These are phyloP conservation scores for Acrocephalus kingi DNA, from an alignment of 2,113 vertebrate species.

Conservation along the genomic window DNA sequence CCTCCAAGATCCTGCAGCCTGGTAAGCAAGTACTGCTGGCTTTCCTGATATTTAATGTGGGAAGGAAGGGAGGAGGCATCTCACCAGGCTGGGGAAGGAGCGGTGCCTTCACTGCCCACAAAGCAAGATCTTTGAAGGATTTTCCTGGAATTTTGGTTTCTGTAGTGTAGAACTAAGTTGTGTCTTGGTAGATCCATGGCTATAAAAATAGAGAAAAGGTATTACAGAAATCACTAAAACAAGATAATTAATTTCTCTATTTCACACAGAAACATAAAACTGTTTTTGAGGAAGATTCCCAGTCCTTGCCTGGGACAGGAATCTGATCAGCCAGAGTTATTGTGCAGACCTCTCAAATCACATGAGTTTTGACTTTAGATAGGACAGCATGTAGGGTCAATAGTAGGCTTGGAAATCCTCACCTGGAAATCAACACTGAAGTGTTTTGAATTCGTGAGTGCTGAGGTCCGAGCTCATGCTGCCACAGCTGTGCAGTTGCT, in stretches of 20 bases:
- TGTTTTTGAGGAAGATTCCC: not conserved
- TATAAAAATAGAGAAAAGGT: not conserved
- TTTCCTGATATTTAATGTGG: not conserved
- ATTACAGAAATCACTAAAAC: not conserved
- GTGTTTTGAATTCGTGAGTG: not conserved
- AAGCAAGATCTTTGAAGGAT: not conserved
- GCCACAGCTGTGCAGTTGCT: not conserved
- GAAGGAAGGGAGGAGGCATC: not conserved
- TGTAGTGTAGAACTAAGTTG: not conserved
- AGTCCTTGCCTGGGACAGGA: not conserved
- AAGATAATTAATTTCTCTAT: not conserved
- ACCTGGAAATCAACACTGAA: not conserved
- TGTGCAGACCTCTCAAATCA: not conserved
- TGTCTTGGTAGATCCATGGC: not conserved
- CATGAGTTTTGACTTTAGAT: not conserved
- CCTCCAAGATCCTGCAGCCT: slow-evolving; percentile 34
- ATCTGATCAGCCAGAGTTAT: not conserved
- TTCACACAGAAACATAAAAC: not conserved
- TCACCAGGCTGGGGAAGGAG: not conserved
- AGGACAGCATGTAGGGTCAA: not conserved
- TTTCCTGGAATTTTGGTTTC: not conserved
- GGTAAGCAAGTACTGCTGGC: slow-evolving; percentile 24
- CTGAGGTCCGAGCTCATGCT: not conserved
- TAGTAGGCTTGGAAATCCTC: not conserved
- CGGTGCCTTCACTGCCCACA: not conserved